Base-by-base conservation (phyloP, 2,113 vertebrate species). In the Chaetorhynchus papuensis region DNA sequence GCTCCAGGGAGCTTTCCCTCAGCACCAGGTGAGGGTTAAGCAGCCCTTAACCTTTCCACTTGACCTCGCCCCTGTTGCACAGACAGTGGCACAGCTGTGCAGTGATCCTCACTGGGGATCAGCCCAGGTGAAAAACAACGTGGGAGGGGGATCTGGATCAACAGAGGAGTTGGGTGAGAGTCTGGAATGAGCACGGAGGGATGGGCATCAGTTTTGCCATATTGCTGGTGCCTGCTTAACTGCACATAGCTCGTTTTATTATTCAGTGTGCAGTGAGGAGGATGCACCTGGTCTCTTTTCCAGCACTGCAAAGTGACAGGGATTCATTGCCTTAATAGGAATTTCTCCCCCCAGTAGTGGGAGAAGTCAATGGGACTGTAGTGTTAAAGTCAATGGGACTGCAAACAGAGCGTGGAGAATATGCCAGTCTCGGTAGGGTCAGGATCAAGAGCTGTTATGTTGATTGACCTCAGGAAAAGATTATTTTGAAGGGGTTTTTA, bases 381-480 rank as follows among this genome's bases (percentile, higher is more conserved):
- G 41, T 70, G 78, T n/a, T 93, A 87, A 86, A 94, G 82, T 70
- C 85, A 94, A 37, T 56, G 85, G 88, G 42, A 90, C 63, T 80
- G 60, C 75, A 85, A 91, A 50, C 84, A 83, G 52, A 91, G 87
- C 31, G 3, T 22, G 11, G 70, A 82, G 69, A 63, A 84, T 41
- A 37, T 24, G 35, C 47, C 86, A 87, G 63, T 10, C 82, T 94
- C 2, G 0, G 42, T 72, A 71, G 82, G 75, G 94, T 93, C 79
- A 90, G 71, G 68, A 69, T 91, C 82, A 94, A 94, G 94, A 94
- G 92, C 68, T 92, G 88, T 94, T 96, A 77, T 44, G 56, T 18
- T 96, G 90, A 88, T 92, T 94, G 92, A 96, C 93, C 94, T 94
- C 79, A 91, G 85, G 84, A 87, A 95, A 90, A 95, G 61, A 94